Percentiles rank a stretch among this genome's conserved stretches.
These are phyloP conservation scores for Apus apus DNA, from an alignment of 2,113 vertebrate species.

Conservation along the genomic window DNA sequence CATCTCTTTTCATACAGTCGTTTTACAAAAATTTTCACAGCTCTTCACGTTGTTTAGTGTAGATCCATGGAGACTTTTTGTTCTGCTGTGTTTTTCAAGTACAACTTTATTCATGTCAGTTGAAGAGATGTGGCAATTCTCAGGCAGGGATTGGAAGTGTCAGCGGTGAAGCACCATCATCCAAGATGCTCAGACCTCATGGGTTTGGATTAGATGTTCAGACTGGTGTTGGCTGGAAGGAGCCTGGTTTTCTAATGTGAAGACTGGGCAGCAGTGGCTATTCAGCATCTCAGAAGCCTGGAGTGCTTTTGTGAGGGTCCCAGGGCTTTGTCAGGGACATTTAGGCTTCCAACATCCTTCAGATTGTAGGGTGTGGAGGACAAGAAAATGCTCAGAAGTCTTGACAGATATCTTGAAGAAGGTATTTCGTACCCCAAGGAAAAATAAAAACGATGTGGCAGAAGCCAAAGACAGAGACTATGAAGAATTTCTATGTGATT, in stretches of 20 bases:
- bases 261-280: not conserved
- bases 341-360: not conserved
- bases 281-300: not conserved
- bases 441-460: not conserved
- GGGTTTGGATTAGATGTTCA: not conserved
- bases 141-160: not conserved
- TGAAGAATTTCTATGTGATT: not conserved
- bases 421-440: not conserved
- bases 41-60: not conserved
- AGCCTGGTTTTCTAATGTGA: not conserved
- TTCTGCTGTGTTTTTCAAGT: not conserved
- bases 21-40: slow-evolving; percentile 28
- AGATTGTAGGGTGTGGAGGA: not conserved
- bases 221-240: not conserved
- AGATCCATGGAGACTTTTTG: not conserved
- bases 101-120: not conserved
- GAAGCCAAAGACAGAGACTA: not conserved
- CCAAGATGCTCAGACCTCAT: not conserved
- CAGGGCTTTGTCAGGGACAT: not conserved
- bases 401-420: not conserved
- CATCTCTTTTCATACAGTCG: not conserved
- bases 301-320: not conserved
- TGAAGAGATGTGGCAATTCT: not conserved
- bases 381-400: slow-evolving; percentile 1
- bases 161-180: not conserved